A percentile compares a stretch with the other conserved stretches of the same genome.
Evolutionary conservation across 2,888 invertebrate genomes (phyloP).

Genomic region (Eupithecia tripunctaria): DNA sequence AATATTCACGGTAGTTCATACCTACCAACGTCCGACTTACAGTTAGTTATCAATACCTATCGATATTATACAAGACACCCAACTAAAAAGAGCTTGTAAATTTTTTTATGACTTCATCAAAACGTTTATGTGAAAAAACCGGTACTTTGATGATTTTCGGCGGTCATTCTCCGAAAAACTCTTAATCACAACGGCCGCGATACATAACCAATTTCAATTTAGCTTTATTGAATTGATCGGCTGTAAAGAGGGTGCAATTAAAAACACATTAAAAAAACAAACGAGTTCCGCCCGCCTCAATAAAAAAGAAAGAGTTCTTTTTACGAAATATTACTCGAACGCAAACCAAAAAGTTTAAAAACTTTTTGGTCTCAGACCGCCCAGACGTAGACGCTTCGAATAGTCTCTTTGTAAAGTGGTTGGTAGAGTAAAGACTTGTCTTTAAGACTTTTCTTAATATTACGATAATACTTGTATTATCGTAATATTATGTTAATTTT

Average conservation of each 20-base stretch:
- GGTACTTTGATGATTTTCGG: constrained; percentile 27
- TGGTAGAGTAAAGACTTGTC: constrained; percentile 38
- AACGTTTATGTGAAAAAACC: constrained; percentile 24
- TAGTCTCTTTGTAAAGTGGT: constrained; percentile 40
- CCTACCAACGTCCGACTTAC: neutral
- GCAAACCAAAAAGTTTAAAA: constrained; percentile 15
- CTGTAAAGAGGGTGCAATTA: constrained; percentile 24
- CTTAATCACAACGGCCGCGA: constrained; percentile 17
- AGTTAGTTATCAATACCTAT: constrained; percentile 6
- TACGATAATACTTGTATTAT: constrained; percentile 47
- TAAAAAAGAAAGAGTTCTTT: constrained; percentile 35
- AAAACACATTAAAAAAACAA: constrained; percentile 28
- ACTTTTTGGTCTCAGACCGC: constrained; percentile 16
- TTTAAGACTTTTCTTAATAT: constrained; percentile 47
- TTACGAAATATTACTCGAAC: constrained; percentile 31
- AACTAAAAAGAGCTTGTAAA: neutral
- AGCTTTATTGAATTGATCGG: constrained; percentile 25
- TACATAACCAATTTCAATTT: constrained; percentile 22
- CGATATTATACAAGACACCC: neutral
- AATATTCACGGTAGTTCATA: neutral
- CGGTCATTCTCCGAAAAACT: constrained; percentile 22
- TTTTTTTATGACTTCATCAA: constrained; percentile 26
- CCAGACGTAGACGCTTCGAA: constrained; percentile 8
- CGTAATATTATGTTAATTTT: constrained; percentile 34
- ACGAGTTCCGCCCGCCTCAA: constrained; percentile 25